Conservation (phyloP, 2,113 vertebrate genomes). For the Melanotaenia duboulayi region DNA sequence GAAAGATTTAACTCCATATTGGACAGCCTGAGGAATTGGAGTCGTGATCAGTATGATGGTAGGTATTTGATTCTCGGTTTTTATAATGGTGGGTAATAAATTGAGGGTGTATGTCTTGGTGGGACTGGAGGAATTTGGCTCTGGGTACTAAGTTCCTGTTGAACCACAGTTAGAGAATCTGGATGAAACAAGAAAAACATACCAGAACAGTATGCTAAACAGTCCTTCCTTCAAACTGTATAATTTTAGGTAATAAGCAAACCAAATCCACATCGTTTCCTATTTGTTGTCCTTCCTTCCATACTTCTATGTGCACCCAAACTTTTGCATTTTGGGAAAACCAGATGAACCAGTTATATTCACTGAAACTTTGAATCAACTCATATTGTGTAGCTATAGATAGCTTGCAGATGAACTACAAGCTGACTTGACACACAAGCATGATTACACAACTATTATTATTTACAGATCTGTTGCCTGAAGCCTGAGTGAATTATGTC, state of each 20-base stretch:
- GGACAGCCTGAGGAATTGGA: constrained; percentile 51
- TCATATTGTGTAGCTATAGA: not conserved
- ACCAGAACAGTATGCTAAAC: constrained; percentile 12
- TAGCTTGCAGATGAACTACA: not conserved
- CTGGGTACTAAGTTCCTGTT: constrained; percentile 51
- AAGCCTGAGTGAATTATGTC: constrained; percentile 34
- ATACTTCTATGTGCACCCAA: not conserved
- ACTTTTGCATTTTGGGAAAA: not conserved
- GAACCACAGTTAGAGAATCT: constrained; percentile 46
- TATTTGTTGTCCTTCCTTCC: constrained; percentile 36
- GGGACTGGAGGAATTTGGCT: constrained; percentile 60
- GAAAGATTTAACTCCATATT: constrained; percentile 50
- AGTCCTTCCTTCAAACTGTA: constrained; percentile 30
- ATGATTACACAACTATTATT: constrained; percentile 7
- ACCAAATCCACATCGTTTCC: constrained; percentile 36
- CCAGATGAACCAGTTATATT: not conserved
- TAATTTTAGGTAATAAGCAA: constrained; percentile 45
- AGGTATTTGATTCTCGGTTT: constrained; percentile 57
- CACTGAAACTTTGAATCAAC: not conserved
- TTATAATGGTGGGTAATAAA: constrained; percentile 67
- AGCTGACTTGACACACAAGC: not conserved
- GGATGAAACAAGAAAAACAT: constrained; percentile 60
- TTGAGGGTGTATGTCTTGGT: constrained; percentile 64
- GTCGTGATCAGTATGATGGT: constrained; percentile 34
- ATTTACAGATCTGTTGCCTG: constrained; percentile 28